phyloP scores from a whole-genome alignment of 2,888 invertebrate genomes.

The Aphodius granarius region DNA sequence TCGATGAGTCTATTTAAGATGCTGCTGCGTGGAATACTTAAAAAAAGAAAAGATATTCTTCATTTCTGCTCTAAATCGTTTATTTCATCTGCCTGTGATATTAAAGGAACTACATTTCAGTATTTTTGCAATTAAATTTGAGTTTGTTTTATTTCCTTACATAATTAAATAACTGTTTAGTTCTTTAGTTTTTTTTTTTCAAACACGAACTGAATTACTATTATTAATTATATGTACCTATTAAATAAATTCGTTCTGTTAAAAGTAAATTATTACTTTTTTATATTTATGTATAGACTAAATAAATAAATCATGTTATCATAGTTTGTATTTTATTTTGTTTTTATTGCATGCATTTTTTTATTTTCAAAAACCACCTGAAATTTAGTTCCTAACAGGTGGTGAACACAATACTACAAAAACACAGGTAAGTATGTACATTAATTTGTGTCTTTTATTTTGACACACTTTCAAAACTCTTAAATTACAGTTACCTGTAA shows the following conservation, averaged over 20 bases:
- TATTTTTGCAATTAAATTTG: slow-evolving; percentile 4
- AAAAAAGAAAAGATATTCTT: slow-evolving; percentile 2
- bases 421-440: background rate
- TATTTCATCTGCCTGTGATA: slow-evolving; percentile 14
- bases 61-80: slow-evolving; percentile 7
- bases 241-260: slow-evolving; percentile 11
- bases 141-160: slow-evolving; percentile 1
- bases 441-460: too few species aligned
- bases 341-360: background rate
- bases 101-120: slow-evolving; percentile 15
- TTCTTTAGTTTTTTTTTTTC: slow-evolving; percentile 13
- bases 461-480: too few species aligned
- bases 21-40: background rate
- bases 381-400: slow-evolving; percentile 11
- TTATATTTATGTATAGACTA: slow-evolving; percentile 15
- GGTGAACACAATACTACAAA: background rate
- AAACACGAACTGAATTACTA: slow-evolving; percentile 1
- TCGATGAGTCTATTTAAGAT: slow-evolving; percentile 13
- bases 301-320: slow-evolving; percentile 14
- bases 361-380: background rate
- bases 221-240: too few species aligned
- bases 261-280: slow-evolving; percentile 14
- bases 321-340: slow-evolving; percentile 3
- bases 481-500: too few species aligned
- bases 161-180: slow-evolving; percentile 3